Base-by-base conservation (phyloP, 2,113 vertebrate species). In the Psephotus haematonotus region DNA sequence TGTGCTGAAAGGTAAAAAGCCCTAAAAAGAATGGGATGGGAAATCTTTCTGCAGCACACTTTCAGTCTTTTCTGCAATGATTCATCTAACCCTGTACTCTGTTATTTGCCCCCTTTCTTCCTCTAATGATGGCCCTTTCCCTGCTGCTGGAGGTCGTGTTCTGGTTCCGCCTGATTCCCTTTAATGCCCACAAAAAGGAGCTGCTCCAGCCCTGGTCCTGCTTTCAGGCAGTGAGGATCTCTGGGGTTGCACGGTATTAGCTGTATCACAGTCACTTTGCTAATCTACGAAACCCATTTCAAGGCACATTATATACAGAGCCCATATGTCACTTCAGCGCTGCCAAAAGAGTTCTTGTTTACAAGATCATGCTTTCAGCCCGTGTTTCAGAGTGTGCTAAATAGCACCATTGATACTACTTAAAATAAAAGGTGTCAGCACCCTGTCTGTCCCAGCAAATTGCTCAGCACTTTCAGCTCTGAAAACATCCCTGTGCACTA, bases 381-480 rank as follows among this genome's bases (percentile, higher is more conserved):
- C 12, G 43, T 43, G 81, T 80, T 93, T 93, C 43, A 1, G 92
- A 57, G 80, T 9, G 47, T 27, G 9, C 91, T 88, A 80, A 93
- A 76, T 25, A 75, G 86, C 82, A 81, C 90, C 93, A 22, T 31
- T 27, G 59, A 74, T 83, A 43, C 62, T 60, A 59, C 95, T 95
- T 88, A 88, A 60, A 82, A 70, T 84, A 86, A 86, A 92, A 88
- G 91, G 92, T 91, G 93, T 94, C 88, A 86, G 90, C 85, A 72
- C 92, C 87, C 50, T 28, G 74, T 8, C 74, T 88, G 93, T 44
- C 94, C 65, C 63, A 27, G 85, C 47, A 20, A 47, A 69, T 37
- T 15, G 90, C 91, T 82, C 60, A 5, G 71, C 0, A 5, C 75
- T 92, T 80, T 50, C 57, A 17, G 71, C 84, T 74, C 67, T 28